Evolutionary conservation across 2,113 vertebrate genomes (phyloP).

Genomic region (Channa argus): DNA sequence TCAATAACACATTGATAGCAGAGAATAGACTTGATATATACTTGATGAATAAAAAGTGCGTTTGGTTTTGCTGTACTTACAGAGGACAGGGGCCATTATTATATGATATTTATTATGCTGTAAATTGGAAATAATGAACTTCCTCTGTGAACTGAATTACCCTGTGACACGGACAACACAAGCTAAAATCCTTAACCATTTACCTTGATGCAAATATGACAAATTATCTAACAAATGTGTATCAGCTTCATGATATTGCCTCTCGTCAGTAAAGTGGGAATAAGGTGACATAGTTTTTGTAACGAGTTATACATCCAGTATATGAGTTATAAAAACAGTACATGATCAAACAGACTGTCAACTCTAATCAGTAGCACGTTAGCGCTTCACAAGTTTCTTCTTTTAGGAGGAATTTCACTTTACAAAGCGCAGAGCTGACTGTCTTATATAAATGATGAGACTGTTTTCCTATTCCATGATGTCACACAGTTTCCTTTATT

Average conservation of each 20-base stretch:
- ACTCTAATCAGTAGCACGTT: background rate
- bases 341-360: background rate
- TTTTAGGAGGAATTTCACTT: background rate
- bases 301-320: no score
- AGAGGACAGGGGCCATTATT: background rate
- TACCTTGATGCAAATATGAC: background rate
- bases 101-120: background rate
- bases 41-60: no score
- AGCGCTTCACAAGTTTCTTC: background rate
- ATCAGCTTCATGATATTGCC: background rate
- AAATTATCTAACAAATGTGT: conserved; percentile 1
- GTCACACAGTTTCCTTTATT: background rate
- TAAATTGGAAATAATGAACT: background rate
- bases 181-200: background rate
- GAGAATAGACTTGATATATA: no score
- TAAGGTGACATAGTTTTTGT: no score
- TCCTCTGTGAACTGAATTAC: background rate
- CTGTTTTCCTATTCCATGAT: no score
- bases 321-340: no score
- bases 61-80: background rate
- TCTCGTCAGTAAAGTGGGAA: background rate
- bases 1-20: no score
- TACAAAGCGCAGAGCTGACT: no score
- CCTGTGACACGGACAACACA: background rate
- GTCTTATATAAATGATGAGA: no score